These are phyloP conservation scores for Entomyzon cyanotis DNA, from an alignment of 2,113 vertebrate genomes.

Conservation along the genomic window DNA sequence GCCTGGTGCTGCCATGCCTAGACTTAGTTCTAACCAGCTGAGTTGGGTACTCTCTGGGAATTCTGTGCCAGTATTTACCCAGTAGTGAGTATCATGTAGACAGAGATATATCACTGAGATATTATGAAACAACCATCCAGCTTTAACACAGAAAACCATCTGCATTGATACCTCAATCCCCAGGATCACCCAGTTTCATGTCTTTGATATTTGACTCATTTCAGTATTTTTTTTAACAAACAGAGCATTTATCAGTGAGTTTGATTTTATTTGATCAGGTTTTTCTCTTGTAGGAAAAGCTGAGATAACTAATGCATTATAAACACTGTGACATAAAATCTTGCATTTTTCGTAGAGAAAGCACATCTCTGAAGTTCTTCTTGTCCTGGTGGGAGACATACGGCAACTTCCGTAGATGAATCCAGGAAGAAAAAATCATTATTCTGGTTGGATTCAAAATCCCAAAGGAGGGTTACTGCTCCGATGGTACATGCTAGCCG, in stretches of 20 bases:
- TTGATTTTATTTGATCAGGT: neutral
- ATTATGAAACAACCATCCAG: neutral
- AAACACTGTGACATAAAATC: neutral
- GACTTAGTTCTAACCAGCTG: neutral
- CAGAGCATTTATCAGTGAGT: neutral
- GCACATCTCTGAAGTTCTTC: neutral
- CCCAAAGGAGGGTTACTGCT: neutral
- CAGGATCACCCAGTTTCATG: neutral
- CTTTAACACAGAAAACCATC: neutral
- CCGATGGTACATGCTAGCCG: neutral
- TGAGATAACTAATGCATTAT: neutral
- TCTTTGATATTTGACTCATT: neutral
- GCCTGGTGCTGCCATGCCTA: neutral
- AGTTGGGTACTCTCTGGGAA: neutral
- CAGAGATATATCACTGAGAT: neutral
- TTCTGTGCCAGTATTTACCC: neutral
- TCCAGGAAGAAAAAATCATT: neutral
- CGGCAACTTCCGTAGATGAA: neutral
- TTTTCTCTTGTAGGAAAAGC: neutral
- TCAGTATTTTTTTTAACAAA: neutral
- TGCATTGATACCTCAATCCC: neutral
- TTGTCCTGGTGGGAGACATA: neutral
- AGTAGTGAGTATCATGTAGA: fast-evolving
- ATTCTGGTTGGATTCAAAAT: neutral
- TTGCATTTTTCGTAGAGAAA: neutral